A percentile compares a stretch with the other conserved stretches of the same genome.
phyloP scores from a whole-genome alignment of 2,797 vertebrate genomes.

The Acanthopagrus latus region DNA sequence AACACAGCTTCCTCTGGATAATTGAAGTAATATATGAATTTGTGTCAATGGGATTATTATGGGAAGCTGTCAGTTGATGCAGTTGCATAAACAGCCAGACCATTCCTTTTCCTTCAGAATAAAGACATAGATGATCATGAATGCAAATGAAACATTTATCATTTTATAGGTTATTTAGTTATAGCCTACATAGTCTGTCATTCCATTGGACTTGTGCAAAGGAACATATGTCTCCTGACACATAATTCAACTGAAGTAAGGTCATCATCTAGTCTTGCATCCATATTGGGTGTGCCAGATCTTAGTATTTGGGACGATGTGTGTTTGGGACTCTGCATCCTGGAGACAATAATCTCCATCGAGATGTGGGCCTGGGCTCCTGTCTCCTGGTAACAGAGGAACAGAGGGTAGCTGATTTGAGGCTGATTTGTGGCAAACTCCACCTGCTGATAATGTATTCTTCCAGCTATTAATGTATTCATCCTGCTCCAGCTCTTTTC shows the following conservation, averaged over 20 bases:
- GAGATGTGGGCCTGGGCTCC: neutral
- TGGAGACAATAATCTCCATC: conserved; percentile 6
- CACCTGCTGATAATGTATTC: conserved; percentile 25
- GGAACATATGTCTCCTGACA: neutral
- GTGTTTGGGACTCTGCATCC: conserved; percentile 13
- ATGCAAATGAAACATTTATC: neutral
- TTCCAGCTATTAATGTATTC: conserved; percentile 27
- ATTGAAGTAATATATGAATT: conserved; percentile 8
- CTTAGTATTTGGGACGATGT: conserved; percentile 18
- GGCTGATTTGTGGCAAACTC: conserved; percentile 29
- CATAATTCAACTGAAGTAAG: neutral
- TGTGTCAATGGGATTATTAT: neutral
- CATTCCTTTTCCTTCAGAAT: neutral
- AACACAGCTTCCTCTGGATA: conserved; percentile 15
- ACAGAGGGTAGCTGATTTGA: conserved; percentile 17
- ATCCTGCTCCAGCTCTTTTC: conserved; percentile 15
- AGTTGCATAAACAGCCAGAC: neutral
- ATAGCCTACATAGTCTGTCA: neutral
- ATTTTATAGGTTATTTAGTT: neutral
- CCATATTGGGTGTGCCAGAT: neutral
- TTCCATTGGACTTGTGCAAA: neutral
- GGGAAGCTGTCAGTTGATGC: neutral
- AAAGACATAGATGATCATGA: neutral
- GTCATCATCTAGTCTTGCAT: neutral
- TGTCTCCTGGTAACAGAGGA: conserved; percentile 11